Percentiles rank a stretch among this genome's conserved stretches.
phyloP scores from a whole-genome alignment of 64 coral and sea anemone genomes.

The Stylophora pistillata region DNA sequence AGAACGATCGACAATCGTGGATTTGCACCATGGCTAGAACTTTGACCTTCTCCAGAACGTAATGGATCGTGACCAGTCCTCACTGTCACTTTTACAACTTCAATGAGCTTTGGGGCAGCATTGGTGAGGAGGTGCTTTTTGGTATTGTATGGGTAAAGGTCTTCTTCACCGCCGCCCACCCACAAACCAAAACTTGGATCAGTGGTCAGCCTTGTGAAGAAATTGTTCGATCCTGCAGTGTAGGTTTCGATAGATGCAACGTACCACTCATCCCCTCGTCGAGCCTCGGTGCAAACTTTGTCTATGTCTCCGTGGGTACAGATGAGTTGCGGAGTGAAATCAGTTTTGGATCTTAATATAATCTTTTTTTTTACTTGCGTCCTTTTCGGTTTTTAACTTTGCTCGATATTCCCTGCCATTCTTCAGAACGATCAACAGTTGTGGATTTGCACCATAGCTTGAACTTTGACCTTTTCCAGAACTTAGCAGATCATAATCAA shows the following conservation, averaged over 20 bases:
- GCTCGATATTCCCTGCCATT: conserved; percentile 9
- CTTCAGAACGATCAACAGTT: conserved; percentile 19
- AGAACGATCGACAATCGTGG: conserved; percentile 19
- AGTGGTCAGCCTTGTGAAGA: conserved; percentile 13
- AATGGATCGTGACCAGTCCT: background rate
- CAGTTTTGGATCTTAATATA: background rate
- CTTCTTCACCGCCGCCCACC: background rate
- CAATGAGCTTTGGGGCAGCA: background rate
- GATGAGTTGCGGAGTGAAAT: conserved; percentile 7
- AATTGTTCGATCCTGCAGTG: background rate
- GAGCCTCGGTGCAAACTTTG: conserved; percentile 14
- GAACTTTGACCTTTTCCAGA: background rate
- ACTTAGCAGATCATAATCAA: background rate
- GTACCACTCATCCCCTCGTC: conserved; percentile 10
- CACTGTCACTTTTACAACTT: conserved; percentile 7
- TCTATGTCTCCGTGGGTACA: conserved; percentile 10
- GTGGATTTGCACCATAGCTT: conserved; percentile 3
- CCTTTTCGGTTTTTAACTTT: background rate
- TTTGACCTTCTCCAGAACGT: background rate
- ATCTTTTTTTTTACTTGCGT: background rate
- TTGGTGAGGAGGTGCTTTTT: conserved; percentile 33
- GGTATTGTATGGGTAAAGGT: conserved; percentile 26
- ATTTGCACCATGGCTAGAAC: background rate
- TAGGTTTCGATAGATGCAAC: conserved; percentile 26
- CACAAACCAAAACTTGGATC: conserved; percentile 33